Evolutionary conservation across 1,140 invertebrate species (phyloP).

Genomic region (Nephotettix cincticeps): DNA sequence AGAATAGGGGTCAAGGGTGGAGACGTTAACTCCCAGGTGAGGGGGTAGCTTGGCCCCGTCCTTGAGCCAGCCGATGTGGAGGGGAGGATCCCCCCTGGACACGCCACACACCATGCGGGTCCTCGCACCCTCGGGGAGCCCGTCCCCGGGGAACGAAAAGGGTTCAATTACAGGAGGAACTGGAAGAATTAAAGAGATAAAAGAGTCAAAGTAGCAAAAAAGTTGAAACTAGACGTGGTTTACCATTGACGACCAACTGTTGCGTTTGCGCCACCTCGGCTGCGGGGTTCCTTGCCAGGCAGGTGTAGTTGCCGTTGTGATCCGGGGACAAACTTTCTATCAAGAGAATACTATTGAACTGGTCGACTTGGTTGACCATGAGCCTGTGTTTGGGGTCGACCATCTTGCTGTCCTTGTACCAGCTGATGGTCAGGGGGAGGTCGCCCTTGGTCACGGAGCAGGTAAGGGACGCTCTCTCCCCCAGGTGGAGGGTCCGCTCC

Average conservation of each 20-base stretch:
- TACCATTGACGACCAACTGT: slow-evolving; percentile 79
- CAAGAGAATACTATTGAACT: slow-evolving; percentile 75
- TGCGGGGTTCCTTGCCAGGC: slow-evolving; percentile 68
- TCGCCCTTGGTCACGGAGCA: slow-evolving; percentile 79
- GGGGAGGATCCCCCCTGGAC: slow-evolving; percentile 73
- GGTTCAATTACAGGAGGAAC: slow-evolving; percentile 82
- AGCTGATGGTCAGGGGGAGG: slow-evolving; percentile 69
- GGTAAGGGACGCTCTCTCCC: slow-evolving; percentile 70
- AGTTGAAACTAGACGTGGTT: slow-evolving; percentile 43
- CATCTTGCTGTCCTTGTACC: slow-evolving; percentile 71
- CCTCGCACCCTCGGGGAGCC: slow-evolving; percentile 79
- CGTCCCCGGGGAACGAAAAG: slow-evolving; percentile 74
- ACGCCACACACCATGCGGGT: slow-evolving; percentile 83
- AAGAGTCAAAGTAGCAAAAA: slow-evolving; percentile 36
- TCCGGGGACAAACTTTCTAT: slow-evolving; percentile 74
- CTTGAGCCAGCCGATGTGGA: slow-evolving; percentile 76
- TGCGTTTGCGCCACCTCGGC: slow-evolving; percentile 71
- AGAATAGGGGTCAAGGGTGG: slow-evolving; percentile 70
- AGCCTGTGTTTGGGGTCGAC: slow-evolving; percentile 56
- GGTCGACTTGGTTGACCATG: slow-evolving; percentile 69
- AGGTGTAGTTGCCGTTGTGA: slow-evolving; percentile 76
- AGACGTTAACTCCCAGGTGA: slow-evolving; percentile 59
- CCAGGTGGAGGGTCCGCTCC: slow-evolving; percentile 69
- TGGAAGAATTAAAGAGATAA: slow-evolving; percentile 46
- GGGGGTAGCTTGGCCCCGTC: slow-evolving; percentile 63